A percentile compares a stretch with the other conserved stretches of the same genome.
Evolutionary conservation across 2,113 vertebrate species (phyloP).

Genomic region (Glaucomys volans): DNA sequence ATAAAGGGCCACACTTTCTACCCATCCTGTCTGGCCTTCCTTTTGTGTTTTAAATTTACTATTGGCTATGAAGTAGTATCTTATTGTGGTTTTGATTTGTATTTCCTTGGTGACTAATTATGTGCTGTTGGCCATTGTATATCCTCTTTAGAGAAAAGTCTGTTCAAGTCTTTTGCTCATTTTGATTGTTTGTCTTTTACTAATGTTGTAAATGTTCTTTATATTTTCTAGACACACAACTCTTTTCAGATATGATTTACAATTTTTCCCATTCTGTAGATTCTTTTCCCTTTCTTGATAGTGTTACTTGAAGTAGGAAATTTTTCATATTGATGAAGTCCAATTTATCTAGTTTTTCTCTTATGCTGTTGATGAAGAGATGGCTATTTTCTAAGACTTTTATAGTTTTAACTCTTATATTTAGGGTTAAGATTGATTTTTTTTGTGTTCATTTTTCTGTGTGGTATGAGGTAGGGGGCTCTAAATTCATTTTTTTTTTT

Average conservation of each 20-base stretch:
- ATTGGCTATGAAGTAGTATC: neutral
- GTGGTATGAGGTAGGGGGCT: neutral
- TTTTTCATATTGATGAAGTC: neutral
- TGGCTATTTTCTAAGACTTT: neutral
- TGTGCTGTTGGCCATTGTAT: neutral
- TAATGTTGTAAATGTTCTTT: neutral
- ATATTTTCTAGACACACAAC: neutral
- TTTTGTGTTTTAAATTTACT: neutral
- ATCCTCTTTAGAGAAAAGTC: neutral
- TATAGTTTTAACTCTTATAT: neutral
- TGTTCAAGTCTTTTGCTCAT: neutral
- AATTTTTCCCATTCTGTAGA: neutral
- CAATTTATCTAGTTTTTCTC: neutral
- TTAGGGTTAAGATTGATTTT: neutral
- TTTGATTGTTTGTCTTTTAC: neutral
- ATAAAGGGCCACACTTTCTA: neutral
- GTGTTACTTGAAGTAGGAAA: neutral
- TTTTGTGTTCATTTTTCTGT: slow-evolving; percentile 15
- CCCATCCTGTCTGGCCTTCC: neutral
- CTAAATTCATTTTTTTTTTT: neutral
- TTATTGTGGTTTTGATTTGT: slow-evolving; percentile 10
- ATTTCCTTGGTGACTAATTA: neutral
- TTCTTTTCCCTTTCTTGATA: neutral
- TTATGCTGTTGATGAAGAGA: neutral
- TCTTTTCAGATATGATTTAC: neutral